phyloP scores from a whole-genome alignment of 2,113 vertebrate genomes.

The Tursiops truncatus region DNA sequence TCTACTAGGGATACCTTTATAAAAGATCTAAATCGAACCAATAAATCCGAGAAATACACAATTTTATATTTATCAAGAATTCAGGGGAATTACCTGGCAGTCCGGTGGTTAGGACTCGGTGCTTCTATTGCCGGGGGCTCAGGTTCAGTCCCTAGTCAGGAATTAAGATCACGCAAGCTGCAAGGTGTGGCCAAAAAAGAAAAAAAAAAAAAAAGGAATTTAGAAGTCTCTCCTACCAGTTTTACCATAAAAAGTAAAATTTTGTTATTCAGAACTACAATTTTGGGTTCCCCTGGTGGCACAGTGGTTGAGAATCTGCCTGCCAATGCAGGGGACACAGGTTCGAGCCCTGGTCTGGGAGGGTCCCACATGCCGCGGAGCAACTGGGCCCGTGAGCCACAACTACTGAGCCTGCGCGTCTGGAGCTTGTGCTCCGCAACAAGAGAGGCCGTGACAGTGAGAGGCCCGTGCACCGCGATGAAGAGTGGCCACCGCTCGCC shows the following conservation, averaged over 20 bases:
- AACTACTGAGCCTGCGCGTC: no score
- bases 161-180: neutral
- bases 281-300: no score
- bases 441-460: no score
- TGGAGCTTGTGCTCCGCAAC: no score
- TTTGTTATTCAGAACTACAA: neutral
- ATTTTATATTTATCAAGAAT: neutral
- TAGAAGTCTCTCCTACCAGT: neutral
- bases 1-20: neutral
- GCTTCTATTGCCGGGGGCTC: neutral
- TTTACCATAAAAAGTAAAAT: neutral
- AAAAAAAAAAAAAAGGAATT: neutral
- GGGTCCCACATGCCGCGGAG: no score
- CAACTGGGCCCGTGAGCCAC: no score
- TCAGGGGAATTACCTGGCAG: neutral
- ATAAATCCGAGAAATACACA: neutral
- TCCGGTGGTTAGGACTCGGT: fast-evolving
- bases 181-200: neutral
- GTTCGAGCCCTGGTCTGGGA: no score
- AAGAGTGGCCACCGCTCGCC: no score
- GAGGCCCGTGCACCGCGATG: no score
- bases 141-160: neutral
- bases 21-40: neutral
- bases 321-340: no score
- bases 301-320: no score